phyloP scores from a whole-genome alignment of 2,888 invertebrate species.

The Heliconius erato region DNA sequence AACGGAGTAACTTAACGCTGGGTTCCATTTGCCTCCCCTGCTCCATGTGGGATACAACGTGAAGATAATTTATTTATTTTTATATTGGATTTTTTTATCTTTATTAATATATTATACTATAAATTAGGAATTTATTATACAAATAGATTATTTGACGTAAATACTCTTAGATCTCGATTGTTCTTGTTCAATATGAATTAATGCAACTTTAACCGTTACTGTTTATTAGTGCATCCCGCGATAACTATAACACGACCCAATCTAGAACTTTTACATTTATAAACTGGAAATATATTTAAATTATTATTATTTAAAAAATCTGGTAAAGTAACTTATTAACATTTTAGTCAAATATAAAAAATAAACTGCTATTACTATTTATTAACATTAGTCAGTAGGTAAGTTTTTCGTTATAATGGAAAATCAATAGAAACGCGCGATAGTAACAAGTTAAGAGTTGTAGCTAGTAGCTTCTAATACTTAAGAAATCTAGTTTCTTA shows the following conservation, averaged over 20 bases:
- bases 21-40: too few species aligned
- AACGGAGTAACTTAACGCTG: too few species aligned
- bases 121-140: background rate
- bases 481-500: slow-evolving; percentile 31
- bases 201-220: slow-evolving; percentile 60
- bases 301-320: background rate
- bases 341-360: background rate
- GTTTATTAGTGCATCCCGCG: slow-evolving; percentile 59
- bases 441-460: slow-evolving; percentile 15
- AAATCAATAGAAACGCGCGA: background rate
- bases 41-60: too few species aligned
- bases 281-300: background rate
- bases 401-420: background rate
- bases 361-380: background rate
- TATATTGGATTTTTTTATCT: background rate
- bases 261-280: slow-evolving; percentile 46
- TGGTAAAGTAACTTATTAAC: background rate
- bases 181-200: slow-evolving; percentile 33
- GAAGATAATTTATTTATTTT: too few species aligned
- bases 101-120: background rate
- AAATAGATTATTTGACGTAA: background rate
- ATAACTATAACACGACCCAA: slow-evolving; percentile 39
- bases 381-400: background rate
- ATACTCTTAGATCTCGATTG: background rate
- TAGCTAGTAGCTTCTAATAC: slow-evolving; percentile 3